Evolutionary conservation across 1,140 invertebrate genomes (phyloP).

Genomic region (Macrobrachium rosenbergii): DNA sequence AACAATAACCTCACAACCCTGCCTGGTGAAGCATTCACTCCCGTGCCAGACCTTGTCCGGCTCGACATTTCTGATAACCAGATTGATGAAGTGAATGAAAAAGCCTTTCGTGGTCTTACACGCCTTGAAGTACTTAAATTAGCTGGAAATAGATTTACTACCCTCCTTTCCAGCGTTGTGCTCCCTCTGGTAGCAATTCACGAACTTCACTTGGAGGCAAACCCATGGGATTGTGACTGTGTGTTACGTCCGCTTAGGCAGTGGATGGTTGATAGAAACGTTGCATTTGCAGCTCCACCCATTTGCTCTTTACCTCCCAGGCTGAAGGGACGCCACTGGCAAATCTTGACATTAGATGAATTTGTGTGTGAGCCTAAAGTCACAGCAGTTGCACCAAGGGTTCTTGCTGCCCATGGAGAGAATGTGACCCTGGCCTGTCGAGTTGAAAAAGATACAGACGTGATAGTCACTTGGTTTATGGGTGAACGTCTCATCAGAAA

Average conservation of each 20-base stretch:
- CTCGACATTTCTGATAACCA: slow-evolving; percentile 82
- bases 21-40: slow-evolving; percentile 78
- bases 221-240: slow-evolving; percentile 88
- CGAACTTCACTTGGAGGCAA: slow-evolving; percentile 80
- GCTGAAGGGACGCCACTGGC: slow-evolving; percentile 78
- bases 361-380: slow-evolving; percentile 81
- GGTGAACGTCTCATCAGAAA: slow-evolving; percentile 74
- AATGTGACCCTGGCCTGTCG: slow-evolving; percentile 82
- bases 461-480: slow-evolving; percentile 75
- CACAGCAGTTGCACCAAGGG: slow-evolving; percentile 61
- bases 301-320: slow-evolving; percentile 77
- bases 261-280: slow-evolving; percentile 84
- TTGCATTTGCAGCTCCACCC: slow-evolving; percentile 80
- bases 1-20: slow-evolving; percentile 81
- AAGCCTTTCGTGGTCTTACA: slow-evolving; percentile 81
- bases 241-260: slow-evolving; percentile 79
- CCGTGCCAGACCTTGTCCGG: slow-evolving; percentile 79
- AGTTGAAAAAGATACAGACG: slow-evolving; percentile 79
- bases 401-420: slow-evolving; percentile 73
- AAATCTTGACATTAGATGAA: slow-evolving; percentile 81
- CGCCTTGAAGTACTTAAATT: slow-evolving; percentile 82
- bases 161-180: slow-evolving; percentile 77
- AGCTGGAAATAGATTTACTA: slow-evolving; percentile 80
- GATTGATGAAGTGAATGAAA: slow-evolving; percentile 77
- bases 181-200: slow-evolving; percentile 79